Conservation (phyloP, 2,113 vertebrate genomes). For the Herpailurus yagouaroundi region DNA sequence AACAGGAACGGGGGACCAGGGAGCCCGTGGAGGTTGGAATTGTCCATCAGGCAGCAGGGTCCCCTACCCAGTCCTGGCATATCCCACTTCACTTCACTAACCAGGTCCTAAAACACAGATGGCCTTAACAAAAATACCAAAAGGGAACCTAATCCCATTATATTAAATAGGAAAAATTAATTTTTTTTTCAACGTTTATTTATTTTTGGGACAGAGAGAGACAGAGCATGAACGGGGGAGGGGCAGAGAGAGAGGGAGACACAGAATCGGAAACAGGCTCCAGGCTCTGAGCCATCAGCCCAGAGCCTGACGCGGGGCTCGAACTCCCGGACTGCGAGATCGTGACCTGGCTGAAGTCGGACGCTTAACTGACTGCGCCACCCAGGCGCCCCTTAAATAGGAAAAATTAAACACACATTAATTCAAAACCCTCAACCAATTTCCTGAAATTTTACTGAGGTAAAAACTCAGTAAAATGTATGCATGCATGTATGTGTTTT, state of each 20-base stretch:
- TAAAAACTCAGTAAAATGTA: background rate
- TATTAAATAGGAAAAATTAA: constrained; percentile 21
- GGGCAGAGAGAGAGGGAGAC: too few relatives aligned
- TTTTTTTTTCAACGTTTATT: too few relatives aligned
- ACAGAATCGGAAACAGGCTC: too few relatives aligned
- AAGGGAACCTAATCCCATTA: background rate
- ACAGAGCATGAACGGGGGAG: too few relatives aligned
- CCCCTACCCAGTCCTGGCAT: background rate
- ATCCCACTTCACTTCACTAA: constrained; percentile 36
- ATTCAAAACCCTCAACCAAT: constrained; percentile 17
- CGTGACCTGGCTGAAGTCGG: too few relatives aligned
- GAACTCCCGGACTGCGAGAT: too few relatives aligned
- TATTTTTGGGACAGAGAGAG: too few relatives aligned
- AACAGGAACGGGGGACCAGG: background rate
- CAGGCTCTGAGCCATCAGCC: too few relatives aligned
- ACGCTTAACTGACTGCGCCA: too few relatives aligned
- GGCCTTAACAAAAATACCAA: constrained; percentile 58
- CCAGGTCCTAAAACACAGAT: background rate
- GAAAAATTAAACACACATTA: constrained; percentile 25
- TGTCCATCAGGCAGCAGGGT: background rate
- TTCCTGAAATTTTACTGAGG: constrained; percentile 33
- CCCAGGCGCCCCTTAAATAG: too few relatives aligned
- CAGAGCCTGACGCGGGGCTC: too few relatives aligned
- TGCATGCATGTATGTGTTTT: background rate
- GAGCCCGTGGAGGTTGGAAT: background rate